Base-by-base conservation (phyloP, 2,888 invertebrate genomes). In the Alcis repandata region DNA sequence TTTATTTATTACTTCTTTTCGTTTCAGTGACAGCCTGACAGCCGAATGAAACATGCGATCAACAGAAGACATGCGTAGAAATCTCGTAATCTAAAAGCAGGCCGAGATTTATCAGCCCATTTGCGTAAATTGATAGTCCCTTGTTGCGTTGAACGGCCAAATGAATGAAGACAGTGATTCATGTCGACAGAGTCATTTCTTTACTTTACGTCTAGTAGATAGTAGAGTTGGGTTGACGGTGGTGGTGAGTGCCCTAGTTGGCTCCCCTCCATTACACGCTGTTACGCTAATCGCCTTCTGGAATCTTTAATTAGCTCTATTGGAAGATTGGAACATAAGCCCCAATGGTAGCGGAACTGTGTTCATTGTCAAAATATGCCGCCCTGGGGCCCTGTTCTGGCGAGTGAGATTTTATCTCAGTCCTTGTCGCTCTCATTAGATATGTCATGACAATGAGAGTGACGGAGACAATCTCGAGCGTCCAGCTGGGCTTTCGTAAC, bases 181-280 rank as follows among this genome's bases (percentile, higher is more conserved):
- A 61, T 52, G 45, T 20, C 40, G 60, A 61, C 60, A 46, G 40
- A 48, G 40, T 41, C 46, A 60, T 63, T 67, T 60, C 63, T 57
- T 60, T 40, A 41, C 63, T 57, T 60, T 40, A 41, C 38, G 63
- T 48, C 58, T 68, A 36, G 59, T 60, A 48, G 51, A 15, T 36
- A 45, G 53, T 60, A 54, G 19, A 19, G 43, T 38, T 67, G 69
- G 66, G 57, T 67, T 63, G 56, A 68, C 57, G 70, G 57, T 57
- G 68, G 57, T 70, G 48, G 27, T 73, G 70, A 73, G 69, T 76
- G 84, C 70, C 78, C 84, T 78, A 85, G 76, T 86, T 85, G 83
- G 85, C 86, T 69, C 68, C 63, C 60, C 70, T 84, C 83, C 85
- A 86, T 81, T 66, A 71, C 63, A 72, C 68, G 71, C 72, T 69